Evolutionary conservation across 2,888 invertebrate species (phyloP), one percentile per base, ranked within the genome.

Genomic region (Eutolmus rufibarbis): DNA sequence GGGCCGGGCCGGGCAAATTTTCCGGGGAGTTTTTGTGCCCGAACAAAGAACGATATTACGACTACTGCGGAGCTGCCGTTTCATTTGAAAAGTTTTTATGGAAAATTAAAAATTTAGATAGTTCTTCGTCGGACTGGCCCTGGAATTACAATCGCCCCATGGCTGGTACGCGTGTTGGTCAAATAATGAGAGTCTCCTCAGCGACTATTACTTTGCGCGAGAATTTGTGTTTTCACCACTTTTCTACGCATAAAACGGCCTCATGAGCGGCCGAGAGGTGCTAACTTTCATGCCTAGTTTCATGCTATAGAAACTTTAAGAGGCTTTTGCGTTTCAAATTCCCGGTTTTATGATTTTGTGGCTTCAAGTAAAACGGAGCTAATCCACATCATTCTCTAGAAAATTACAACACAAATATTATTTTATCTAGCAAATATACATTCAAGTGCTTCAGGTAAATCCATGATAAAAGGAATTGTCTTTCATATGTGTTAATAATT

Each of bases 11-110:
- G 84, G 74, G 34, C n/a, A 56, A 46, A 46, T 23, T 66, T 51
- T 51, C 28, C 34, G 82, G 82, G 19, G 28, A 37, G 66, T 51
- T 79, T 78, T 79, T 79, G 31, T 79, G 51, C 46, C 46, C 31
- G 51, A 46, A 79, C 79, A 79, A 79, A 79, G 79, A 76, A 34
- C 37, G 79, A 51, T 28, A 28, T 66, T 66, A 66, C 66, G 66
- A 66, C 66, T 66, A 8, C 12, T 28, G 28, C 76, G 37, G 40
- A 37, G 34, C 34, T 76, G 37, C 37, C 76, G 28, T 56, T 82
- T 82, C 82, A 66, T 82, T 76, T 8, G 34, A 23, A 82, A 82
- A 82, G 82, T 82, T 82, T 82, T 57, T 82, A 82, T 82, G 82
- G 19, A 37, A 57, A 82, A 82, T 82, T 82, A 82, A 82, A 82